phyloP scores from a whole-genome alignment of 2,888 invertebrate genomes.

The Masnerella sp. region DNA sequence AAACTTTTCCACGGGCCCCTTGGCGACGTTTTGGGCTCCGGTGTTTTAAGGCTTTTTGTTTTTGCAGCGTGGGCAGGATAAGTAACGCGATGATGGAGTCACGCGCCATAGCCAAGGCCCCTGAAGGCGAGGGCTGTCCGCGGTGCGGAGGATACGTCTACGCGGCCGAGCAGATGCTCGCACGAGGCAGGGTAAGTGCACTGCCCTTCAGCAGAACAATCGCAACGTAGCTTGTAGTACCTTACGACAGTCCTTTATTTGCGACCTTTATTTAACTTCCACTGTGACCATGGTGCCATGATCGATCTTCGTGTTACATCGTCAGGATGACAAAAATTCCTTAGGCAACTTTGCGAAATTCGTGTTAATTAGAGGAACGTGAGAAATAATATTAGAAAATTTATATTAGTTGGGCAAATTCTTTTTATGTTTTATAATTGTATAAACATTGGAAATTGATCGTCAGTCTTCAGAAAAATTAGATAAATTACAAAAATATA shows the following conservation, averaged over 20 bases:
- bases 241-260: constrained; percentile 8
- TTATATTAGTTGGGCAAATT: too few relatives aligned
- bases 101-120: constrained; percentile 87
- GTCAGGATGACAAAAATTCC: too few relatives aligned
- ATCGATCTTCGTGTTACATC: too few relatives aligned
- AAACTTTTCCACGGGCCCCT: neutral
- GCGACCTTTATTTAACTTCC: constrained; percentile 26
- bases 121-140: constrained; percentile 91
- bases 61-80: constrained; percentile 63
- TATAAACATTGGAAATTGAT: too few relatives aligned
- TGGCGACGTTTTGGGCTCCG: neutral
- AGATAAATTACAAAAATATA: too few relatives aligned
- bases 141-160: constrained; percentile 93
- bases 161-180: constrained; percentile 95
- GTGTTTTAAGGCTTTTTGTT: constrained; percentile 1
- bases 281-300: constrained; percentile 58
- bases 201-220: too few relatives aligned
- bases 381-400: too few relatives aligned
- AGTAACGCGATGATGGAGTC: constrained; percentile 82
- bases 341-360: too few relatives aligned
- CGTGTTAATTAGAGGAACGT: too few relatives aligned
- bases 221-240: constrained; percentile 26
- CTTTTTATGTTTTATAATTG: too few relatives aligned
- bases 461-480: too few relatives aligned
- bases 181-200: constrained; percentile 90